Conservation (phyloP, 2,797 vertebrate species). For the Pyrocephalus nanus region DNA sequence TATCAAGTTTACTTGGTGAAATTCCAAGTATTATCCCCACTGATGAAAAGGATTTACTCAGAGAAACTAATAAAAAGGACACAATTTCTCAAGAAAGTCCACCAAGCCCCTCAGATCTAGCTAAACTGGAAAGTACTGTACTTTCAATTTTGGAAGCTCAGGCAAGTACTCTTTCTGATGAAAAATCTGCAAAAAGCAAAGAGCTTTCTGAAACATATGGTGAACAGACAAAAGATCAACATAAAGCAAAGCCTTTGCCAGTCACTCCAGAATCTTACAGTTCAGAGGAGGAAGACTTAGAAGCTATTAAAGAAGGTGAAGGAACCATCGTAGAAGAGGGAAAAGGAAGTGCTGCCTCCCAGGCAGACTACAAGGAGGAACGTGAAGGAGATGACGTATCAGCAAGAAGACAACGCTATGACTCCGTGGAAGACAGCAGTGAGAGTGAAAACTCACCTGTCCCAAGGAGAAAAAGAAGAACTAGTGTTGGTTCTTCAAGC, state of each 20-base stretch:
- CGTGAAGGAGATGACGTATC: conserved; percentile 42
- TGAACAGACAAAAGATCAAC: conserved; percentile 75
- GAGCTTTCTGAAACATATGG: conserved; percentile 51
- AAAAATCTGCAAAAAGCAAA: conserved; percentile 71
- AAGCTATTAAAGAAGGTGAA: conserved; percentile 70
- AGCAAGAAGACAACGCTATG: conserved; percentile 75
- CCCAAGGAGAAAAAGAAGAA: conserved; percentile 80
- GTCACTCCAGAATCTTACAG: conserved; percentile 80
- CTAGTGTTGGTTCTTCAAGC: conserved; percentile 85
- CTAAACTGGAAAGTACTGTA: conserved; percentile 91
- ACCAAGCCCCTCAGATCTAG: conserved; percentile 89
- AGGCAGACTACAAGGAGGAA: conserved; percentile 56
- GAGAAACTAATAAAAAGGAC: conserved; percentile 80
- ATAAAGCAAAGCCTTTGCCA: conserved; percentile 80
- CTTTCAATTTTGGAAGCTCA: conserved; percentile 88
- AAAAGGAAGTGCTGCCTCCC: conserved; percentile 49
- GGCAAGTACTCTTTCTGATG: conserved; percentile 73
- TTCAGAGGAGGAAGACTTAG: conserved; percentile 84
- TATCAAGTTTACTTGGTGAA: conserved; percentile 85
- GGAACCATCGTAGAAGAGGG: conserved; percentile 56
- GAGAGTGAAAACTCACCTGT: conserved; percentile 90
- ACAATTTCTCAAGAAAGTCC: conserved; percentile 82
- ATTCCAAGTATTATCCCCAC: conserved; percentile 80
- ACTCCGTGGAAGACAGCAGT: conserved; percentile 88
- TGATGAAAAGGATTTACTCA: conserved; percentile 81